Conservation (phyloP, 2,113 vertebrate genomes). For the Planiliza haematocheilus region DNA sequence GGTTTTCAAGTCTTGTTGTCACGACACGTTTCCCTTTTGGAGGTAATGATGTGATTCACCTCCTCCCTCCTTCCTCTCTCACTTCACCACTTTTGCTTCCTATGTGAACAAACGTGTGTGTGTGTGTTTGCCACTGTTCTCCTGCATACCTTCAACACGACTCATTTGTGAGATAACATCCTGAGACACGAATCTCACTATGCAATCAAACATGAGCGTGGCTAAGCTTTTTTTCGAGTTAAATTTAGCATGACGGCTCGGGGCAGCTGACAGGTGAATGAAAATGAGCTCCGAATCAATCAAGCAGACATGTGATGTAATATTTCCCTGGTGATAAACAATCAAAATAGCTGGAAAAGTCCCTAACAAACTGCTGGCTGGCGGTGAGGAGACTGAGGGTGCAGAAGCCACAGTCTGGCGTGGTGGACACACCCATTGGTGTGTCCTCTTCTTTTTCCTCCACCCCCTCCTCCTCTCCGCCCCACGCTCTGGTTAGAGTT, state of each 20-base stretch:
- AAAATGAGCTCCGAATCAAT: slow-evolving; percentile 56
- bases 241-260: not conserved
- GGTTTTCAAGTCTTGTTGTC: slow-evolving; percentile 71
- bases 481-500: slow-evolving; percentile 75
- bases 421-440: slow-evolving; percentile 76
- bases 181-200: slow-evolving; percentile 32
- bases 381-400: slow-evolving; percentile 60
- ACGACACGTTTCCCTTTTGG: slow-evolving; percentile 69
- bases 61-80: slow-evolving; percentile 45
- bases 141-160: slow-evolving; percentile 44
- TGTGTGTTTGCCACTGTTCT: slow-evolving; percentile 35
- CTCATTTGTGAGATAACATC: slow-evolving; percentile 48
- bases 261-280: slow-evolving; percentile 43
- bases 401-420: slow-evolving; percentile 76
- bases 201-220: slow-evolving; percentile 27
- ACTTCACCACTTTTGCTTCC: slow-evolving; percentile 57
- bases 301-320: slow-evolving; percentile 49
- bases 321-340: slow-evolving; percentile 68
- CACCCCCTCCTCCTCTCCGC: slow-evolving; percentile 46
- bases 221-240: not conserved
- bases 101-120: slow-evolving; percentile 47
- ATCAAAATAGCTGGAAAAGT: slow-evolving; percentile 72
- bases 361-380: slow-evolving; percentile 53
- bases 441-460: slow-evolving; percentile 63
- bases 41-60: slow-evolving; percentile 73